Conservation (phyloP, 2,888 invertebrate species). For the Parnassius smintheus region DNA sequence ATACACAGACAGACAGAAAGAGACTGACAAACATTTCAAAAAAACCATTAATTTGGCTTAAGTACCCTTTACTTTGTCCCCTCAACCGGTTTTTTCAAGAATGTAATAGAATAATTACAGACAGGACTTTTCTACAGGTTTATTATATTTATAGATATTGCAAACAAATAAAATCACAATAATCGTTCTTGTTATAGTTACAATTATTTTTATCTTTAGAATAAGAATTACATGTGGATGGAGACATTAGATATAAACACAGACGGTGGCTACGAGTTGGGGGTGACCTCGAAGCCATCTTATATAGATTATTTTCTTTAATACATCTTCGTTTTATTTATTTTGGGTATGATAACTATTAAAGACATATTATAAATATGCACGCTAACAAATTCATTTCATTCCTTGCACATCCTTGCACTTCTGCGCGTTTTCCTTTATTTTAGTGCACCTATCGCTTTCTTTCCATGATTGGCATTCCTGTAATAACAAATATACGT, state of each 20-base stretch:
- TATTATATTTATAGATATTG: too few species aligned
- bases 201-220: conserved; percentile 36
- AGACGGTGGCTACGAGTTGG: conserved; percentile 14
- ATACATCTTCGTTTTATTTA: conserved; percentile 44
- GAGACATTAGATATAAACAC: conserved; percentile 17
- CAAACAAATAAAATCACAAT: conserved; percentile 28
- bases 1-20: too few species aligned
- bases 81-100: too few species aligned
- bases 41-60: too few species aligned
- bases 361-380: too few species aligned
- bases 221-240: conserved; percentile 30
- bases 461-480: conserved; percentile 41
- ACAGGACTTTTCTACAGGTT: too few species aligned
- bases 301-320: conserved; percentile 75
- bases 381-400: background rate
- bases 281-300: conserved; percentile 48
- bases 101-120: too few species aligned
- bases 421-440: conserved; percentile 34
- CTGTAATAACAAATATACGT: conserved; percentile 31
- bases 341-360: background rate
- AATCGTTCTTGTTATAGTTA: conserved; percentile 33
- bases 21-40: too few species aligned
- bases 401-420: conserved; percentile 33
- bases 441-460: conserved; percentile 32
- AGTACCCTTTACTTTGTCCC: too few species aligned